Conservation (phyloP, 2,888 invertebrate species). For the Rhagonycha fulva region DNA sequence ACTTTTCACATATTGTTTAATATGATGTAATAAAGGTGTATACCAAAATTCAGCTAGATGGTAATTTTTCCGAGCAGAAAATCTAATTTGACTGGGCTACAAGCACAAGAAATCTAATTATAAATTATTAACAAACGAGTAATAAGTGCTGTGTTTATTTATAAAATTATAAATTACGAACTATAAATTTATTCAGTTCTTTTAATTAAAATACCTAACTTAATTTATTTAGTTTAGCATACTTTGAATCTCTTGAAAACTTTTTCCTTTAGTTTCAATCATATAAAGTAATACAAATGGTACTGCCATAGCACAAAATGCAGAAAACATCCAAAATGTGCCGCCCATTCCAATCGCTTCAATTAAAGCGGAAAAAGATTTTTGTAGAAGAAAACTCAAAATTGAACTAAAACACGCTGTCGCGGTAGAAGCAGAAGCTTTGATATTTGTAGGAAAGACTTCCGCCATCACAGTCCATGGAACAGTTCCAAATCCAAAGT, state of each 20-base stretch:
- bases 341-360: slow-evolving; percentile 62
- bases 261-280: slow-evolving; percentile 63
- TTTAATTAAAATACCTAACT: too few relatives aligned
- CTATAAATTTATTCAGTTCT: too few relatives aligned
- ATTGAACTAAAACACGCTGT: background rate
- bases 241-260: slow-evolving; percentile 76
- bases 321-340: slow-evolving; percentile 74
- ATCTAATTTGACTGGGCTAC: too few relatives aligned
- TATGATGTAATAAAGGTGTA: too few relatives aligned
- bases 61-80: too few relatives aligned
- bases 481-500: slow-evolving; percentile 71
- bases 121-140: too few relatives aligned
- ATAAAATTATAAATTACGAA: too few relatives aligned
- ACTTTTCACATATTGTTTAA: too few relatives aligned
- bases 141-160: too few relatives aligned
- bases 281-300: slow-evolving; percentile 76
- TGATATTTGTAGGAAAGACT: slow-evolving; percentile 77
- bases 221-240: slow-evolving; percentile 55
- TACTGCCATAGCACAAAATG: slow-evolving; percentile 62
- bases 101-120: too few relatives aligned
- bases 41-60: too few relatives aligned
- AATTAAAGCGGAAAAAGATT: slow-evolving; percentile 66
- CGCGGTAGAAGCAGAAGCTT: slow-evolving; percentile 59
- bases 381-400: slow-evolving; percentile 69
- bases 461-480: slow-evolving; percentile 84